Evolutionary conservation across 2,797 vertebrate species (phyloP), one percentile per base, ranked within the genome.

Genomic region (Anguilla megastoma): DNA sequence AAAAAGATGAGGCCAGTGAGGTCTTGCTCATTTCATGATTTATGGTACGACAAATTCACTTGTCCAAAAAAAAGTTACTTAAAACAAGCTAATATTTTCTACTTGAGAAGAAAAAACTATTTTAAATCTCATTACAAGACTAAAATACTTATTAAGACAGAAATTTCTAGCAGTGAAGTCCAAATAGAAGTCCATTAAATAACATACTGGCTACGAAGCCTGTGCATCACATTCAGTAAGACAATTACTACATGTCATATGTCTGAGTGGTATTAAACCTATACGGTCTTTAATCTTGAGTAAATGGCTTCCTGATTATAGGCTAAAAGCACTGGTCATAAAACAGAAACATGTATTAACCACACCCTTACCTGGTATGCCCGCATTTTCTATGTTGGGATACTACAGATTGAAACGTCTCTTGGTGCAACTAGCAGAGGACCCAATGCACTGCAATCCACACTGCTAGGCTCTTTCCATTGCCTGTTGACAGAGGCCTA

Each of bases 321-420:
- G 33, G 74, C 36, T 41, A 45, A 45, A 27, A 14, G 9, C 69
- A 2, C n/a, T 8, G 9, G 6, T 21, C 33, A 45, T 80, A 80
- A 36, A 80, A 80, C 18, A 82, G 50, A 82, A 82, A 18, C 16
- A 80, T 24, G 36, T 76, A 76, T 82, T 24, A 48, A 50, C 45
- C 41, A 12, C 69, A 66, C 36, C 16, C 60, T 87, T 90, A 89
- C 87, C 90, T 83, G 14, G 30, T 80, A 74, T 80, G 60, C 41
- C 27, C 54, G 33, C 88, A 56, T 80, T 50, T 30, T 85, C 18
- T 41, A 41, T 2, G 12, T 50, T 82, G 21, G 24, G 60, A 27
- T 48, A 36, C 3, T 45, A 5, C 41, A 82, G 41, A 48, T 50
- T 79, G 41, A 87, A 69, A 33, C 60, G 27, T 84, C 63, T 80